Percentiles rank a stretch among this genome's conserved stretches.
Conservation (phyloP, 2,888 invertebrate species). For the Apamea epomidion region DNA sequence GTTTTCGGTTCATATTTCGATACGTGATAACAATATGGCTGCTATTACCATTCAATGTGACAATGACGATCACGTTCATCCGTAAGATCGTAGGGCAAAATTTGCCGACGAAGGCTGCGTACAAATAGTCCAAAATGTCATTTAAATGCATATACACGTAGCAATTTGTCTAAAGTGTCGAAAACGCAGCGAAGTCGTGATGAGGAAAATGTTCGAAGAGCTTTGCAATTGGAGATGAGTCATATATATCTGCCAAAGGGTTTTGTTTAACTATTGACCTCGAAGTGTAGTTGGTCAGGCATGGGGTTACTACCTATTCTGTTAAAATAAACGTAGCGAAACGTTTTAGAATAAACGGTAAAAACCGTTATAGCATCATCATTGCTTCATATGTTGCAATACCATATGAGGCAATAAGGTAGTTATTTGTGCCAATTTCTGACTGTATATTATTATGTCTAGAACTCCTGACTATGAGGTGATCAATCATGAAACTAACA, state of each 20-base stretch:
- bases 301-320: background rate
- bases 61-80: background rate
- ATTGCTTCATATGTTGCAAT: slow-evolving; percentile 29
- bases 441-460: background rate
- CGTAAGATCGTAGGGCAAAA: slow-evolving; percentile 9
- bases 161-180: slow-evolving; percentile 20
- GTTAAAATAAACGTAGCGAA: background rate
- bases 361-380: background rate
- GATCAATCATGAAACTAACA: slow-evolving; percentile 5
- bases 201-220: slow-evolving; percentile 39
- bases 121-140: slow-evolving; percentile 1
- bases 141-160: slow-evolving; percentile 24
- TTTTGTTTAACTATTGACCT: background rate
- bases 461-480: background rate
- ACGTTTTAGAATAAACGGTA: background rate
- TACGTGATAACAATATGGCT: background rate
- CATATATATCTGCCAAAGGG: background rate
- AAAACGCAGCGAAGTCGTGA: slow-evolving; percentile 17
- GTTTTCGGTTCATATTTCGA: background rate
- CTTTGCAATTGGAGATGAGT: background rate
- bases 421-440: background rate
- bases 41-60: background rate
- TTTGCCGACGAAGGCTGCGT: background rate
- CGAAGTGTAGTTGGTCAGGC: slow-evolving; percentile 2
- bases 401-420: background rate